These are phyloP conservation scores for Drosophila pandora DNA, from an alignment of 1,140 invertebrate species.

Conservation along the genomic window DNA sequence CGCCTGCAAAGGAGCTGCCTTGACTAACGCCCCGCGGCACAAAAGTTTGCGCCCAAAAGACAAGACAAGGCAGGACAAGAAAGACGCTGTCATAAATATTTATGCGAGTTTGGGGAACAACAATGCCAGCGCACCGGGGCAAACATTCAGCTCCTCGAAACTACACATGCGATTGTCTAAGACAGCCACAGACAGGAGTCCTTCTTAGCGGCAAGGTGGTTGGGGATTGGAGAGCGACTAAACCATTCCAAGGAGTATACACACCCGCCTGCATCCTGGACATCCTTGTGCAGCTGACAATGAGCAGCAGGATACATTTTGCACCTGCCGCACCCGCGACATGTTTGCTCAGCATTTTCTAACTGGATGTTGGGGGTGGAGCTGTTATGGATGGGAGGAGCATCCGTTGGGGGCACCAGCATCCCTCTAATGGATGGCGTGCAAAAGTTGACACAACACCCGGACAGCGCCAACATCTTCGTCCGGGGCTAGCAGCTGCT, in stretches of 20 bases:
- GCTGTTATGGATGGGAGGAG: slow-evolving; percentile 6
- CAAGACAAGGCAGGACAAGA: slow-evolving; percentile 56
- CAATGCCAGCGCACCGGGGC: slow-evolving; percentile 59
- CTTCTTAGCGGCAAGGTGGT: slow-evolving; percentile 19
- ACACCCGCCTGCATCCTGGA: slow-evolving; percentile 12
- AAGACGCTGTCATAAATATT: slow-evolving; percentile 83
- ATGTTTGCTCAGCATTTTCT: slow-evolving; percentile 70
- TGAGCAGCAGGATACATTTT: slow-evolving; percentile 78
- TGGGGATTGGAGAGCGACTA: background rate
- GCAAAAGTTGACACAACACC: slow-evolving; percentile 81
- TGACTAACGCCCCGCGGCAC: slow-evolving; percentile 65
- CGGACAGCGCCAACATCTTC: slow-evolving; percentile 68
- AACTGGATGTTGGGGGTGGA: slow-evolving; percentile 3
- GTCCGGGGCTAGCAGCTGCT: slow-evolving; percentile 65
- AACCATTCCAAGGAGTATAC: background rate
- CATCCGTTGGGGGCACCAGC: slow-evolving; percentile 23
- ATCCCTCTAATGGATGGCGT: slow-evolving; percentile 69
- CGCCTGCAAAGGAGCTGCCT: slow-evolving; percentile 45
- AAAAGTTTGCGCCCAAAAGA: slow-evolving; percentile 53
- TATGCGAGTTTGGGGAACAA: slow-evolving; percentile 83
- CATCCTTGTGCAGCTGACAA: slow-evolving; percentile 66
- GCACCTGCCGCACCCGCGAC: slow-evolving; percentile 65
- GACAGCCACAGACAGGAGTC: slow-evolving; percentile 50
- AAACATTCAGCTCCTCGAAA: slow-evolving; percentile 41
- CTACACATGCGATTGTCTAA: slow-evolving; percentile 79